Evolutionary conservation across 1,140 invertebrate genomes (phyloP).

Genomic region (Choristoneura fumiferana): DNA sequence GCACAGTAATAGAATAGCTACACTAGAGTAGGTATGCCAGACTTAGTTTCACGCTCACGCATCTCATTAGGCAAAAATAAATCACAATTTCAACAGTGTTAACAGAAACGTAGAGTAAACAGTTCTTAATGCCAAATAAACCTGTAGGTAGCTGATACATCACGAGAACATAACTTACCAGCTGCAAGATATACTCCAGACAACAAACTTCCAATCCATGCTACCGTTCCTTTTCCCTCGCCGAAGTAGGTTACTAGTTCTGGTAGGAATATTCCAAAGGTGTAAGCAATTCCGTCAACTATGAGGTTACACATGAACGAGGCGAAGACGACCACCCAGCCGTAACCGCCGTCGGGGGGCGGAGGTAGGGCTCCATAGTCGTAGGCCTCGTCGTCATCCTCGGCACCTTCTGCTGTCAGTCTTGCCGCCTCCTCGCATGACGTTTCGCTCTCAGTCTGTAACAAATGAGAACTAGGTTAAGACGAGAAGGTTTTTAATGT

Average conservation of each 20-base stretch:
- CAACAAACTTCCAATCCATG: conserved; percentile 96
- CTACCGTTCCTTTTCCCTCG: conserved; percentile 91
- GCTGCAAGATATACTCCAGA: conserved; percentile 96
- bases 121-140: conserved; percentile 4
- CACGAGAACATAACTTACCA: conserved; percentile 79
- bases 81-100: not conserved
- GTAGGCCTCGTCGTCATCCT: conserved; percentile 86
- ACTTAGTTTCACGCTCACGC: not conserved
- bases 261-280: conserved; percentile 93
- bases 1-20: no score
- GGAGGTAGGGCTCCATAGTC: conserved; percentile 89
- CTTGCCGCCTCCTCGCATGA: conserved; percentile 88
- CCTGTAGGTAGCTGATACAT: not conserved
- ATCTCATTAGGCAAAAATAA: conserved; percentile 14
- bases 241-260: conserved; percentile 90
- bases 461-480: conserved; percentile 48
- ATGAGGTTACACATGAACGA: conserved; percentile 99
- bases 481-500: no score
- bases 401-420: conserved; percentile 83
- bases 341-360: conserved; percentile 92
- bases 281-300: conserved; percentile 98
- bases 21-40: no score
- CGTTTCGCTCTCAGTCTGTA: conserved; percentile 91
- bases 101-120: not conserved
- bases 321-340: conserved; percentile 96